Percentiles rank a stretch among this genome's conserved stretches.
Conservation (phyloP, 2,888 invertebrate species). For the Synanthedon formicaeformis region DNA sequence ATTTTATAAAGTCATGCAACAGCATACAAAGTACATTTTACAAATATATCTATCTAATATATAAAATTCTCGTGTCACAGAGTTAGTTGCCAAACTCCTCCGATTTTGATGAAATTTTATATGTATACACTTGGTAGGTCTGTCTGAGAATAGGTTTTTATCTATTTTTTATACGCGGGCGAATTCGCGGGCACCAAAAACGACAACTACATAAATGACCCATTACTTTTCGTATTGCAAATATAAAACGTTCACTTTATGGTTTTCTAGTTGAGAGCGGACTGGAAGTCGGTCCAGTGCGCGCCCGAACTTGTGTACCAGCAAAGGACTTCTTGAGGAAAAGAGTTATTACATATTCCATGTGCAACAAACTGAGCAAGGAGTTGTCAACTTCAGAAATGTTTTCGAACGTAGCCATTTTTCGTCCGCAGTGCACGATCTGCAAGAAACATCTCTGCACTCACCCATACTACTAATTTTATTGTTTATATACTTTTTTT, state of each 20-base stretch:
- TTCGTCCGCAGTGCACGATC: slow-evolving; percentile 51
- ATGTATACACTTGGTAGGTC: too few relatives aligned
- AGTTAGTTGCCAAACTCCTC: too few relatives aligned
- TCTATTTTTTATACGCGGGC: too few relatives aligned
- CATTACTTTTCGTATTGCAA: too few relatives aligned
- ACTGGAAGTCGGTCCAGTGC: slow-evolving; percentile 58
- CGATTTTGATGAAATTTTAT: too few relatives aligned
- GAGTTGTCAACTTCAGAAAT: slow-evolving; percentile 59
- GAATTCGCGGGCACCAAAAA: too few relatives aligned
- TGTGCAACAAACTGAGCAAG: slow-evolving; percentile 59
- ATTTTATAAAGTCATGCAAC: too few relatives aligned
- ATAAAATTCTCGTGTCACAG: too few relatives aligned
- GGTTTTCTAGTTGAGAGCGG: slow-evolving; percentile 46
- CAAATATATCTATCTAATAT: too few relatives aligned
- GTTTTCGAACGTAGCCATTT: slow-evolving; percentile 53
- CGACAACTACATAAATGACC: too few relatives aligned
- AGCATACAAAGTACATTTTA: too few relatives aligned
- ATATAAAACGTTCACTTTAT: not conserved
- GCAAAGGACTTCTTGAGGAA: slow-evolving; percentile 61
- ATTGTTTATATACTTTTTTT: not conserved
- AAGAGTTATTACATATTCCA: slow-evolving; percentile 47
- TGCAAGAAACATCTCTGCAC: slow-evolving; percentile 58
- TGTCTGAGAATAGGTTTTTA: too few relatives aligned
- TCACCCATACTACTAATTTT: slow-evolving; percentile 42
- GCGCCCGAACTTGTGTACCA: slow-evolving; percentile 59